These are phyloP conservation scores for Tricholaema leucomelas DNA, from an alignment of 2,113 vertebrate species.

Conservation along the genomic window DNA sequence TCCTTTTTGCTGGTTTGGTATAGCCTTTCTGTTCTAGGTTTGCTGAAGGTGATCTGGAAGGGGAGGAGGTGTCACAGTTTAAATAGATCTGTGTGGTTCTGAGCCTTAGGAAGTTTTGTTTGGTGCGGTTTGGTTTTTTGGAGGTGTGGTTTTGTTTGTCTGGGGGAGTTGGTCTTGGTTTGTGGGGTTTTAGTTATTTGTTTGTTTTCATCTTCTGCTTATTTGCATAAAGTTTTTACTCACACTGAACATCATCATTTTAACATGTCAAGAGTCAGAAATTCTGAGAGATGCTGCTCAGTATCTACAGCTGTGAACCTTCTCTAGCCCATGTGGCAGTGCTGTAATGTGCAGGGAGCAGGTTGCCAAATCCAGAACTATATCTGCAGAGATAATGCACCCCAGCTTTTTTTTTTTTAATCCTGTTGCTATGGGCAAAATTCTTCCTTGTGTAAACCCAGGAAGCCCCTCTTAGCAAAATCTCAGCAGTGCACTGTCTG, in stretches of 20 bases:
- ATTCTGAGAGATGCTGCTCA: neutral
- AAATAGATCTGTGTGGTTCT: neutral
- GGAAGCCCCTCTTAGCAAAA: constrained; percentile 21
- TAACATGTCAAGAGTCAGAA: neutral
- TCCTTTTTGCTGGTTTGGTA: neutral
- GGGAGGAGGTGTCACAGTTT: neutral
- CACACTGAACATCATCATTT: neutral
- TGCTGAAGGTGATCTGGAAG: neutral
- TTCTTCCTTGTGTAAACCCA: constrained; percentile 35
- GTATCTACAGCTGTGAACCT: neutral
- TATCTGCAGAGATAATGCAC: constrained; percentile 41
- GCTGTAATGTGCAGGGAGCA: neutral
- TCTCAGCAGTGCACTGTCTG: constrained; percentile 31
- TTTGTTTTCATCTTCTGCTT: neutral
- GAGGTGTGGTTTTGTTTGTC: no score
- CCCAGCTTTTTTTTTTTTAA: neutral
- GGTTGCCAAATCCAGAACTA: constrained; percentile 9
- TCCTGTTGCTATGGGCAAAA: constrained; percentile 46
- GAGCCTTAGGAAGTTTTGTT: neutral
- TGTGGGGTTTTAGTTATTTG: no score
- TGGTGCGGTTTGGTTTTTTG: neutral
- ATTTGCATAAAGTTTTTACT: neutral
- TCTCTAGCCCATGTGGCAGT: neutral
- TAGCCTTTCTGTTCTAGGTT: neutral
- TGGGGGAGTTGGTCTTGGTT: neutral